A percentile compares a stretch with the other conserved stretches of the same genome.
Evolutionary conservation across 2,113 vertebrate genomes (phyloP).

Genomic region (Mesocricetus auratus): DNA sequence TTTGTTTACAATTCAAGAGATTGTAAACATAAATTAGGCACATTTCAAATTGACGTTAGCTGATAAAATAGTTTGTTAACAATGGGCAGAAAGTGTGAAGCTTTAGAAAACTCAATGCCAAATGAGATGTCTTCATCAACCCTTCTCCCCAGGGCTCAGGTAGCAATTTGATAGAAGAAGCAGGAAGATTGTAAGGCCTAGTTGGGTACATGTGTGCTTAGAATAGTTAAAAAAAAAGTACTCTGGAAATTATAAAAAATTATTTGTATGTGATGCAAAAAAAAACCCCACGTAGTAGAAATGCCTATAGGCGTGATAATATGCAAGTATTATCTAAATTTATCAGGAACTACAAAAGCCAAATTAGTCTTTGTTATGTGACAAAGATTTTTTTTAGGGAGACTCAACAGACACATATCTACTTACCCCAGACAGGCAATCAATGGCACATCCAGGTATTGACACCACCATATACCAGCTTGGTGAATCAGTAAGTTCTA

Average conservation of each 20-base stretch:
- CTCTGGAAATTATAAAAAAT: not conserved
- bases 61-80: not conserved
- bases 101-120: not conserved
- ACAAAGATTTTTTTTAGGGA: not conserved
- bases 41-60: not conserved
- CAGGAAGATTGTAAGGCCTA: not conserved
- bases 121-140: not conserved
- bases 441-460: not conserved
- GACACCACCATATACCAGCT: not conserved
- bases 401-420: not conserved
- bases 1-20: not conserved
- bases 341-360: not conserved
- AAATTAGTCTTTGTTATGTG: not conserved
- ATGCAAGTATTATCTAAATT: not conserved
- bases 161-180: not conserved
- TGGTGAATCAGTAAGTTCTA: not conserved
- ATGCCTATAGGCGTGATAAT: not conserved
- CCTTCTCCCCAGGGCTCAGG: not conserved
- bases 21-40: not conserved
- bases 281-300: no score
- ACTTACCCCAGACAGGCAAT: not conserved
- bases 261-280: not conserved
- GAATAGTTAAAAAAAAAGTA: not conserved
- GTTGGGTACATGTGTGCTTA: not conserved
- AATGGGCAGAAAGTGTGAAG: not conserved